phyloP scores from a whole-genome alignment of 2,888 invertebrate genomes.

The Microctonus brassicae region DNA sequence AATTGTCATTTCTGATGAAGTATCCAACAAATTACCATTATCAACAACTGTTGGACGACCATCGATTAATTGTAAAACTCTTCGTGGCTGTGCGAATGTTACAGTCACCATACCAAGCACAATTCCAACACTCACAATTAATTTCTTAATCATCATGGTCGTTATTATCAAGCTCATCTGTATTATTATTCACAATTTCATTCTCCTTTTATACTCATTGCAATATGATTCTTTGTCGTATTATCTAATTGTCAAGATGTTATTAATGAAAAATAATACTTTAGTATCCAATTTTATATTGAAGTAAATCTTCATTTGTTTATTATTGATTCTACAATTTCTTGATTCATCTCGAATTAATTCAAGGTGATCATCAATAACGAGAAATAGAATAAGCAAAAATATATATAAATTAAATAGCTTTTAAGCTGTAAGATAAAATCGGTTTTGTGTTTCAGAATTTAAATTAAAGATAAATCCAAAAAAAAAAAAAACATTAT shows the following conservation, averaged over 20 bases:
- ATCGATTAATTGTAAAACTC: slow-evolving; percentile 28
- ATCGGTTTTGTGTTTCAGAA: background rate
- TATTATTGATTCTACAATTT: slow-evolving; percentile 10
- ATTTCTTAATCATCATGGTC: background rate
- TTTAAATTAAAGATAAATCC: background rate
- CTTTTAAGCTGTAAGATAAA: background rate
- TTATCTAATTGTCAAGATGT: background rate
- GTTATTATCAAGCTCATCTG: background rate
- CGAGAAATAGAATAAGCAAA: background rate
- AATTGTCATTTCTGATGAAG: slow-evolving; percentile 52
- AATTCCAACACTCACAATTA: background rate
- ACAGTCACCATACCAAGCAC: slow-evolving; percentile 23
- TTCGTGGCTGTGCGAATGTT: slow-evolving; percentile 33
- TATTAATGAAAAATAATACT: slow-evolving; percentile 18
- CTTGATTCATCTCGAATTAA: slow-evolving; percentile 2
- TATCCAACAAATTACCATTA: slow-evolving; percentile 55
- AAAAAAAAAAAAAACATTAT: no score
- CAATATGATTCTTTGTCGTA: background rate
- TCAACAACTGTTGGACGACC: slow-evolving; percentile 49
- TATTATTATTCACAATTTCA: background rate
- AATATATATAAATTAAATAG: background rate
- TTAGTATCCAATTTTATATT: slow-evolving; percentile 5
- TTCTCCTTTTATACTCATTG: background rate
- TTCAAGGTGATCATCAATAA: slow-evolving; percentile 15
- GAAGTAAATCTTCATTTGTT: background rate